Conservation (phyloP, 2,797 vertebrate genomes). For the Coregonus sp. region DNA sequence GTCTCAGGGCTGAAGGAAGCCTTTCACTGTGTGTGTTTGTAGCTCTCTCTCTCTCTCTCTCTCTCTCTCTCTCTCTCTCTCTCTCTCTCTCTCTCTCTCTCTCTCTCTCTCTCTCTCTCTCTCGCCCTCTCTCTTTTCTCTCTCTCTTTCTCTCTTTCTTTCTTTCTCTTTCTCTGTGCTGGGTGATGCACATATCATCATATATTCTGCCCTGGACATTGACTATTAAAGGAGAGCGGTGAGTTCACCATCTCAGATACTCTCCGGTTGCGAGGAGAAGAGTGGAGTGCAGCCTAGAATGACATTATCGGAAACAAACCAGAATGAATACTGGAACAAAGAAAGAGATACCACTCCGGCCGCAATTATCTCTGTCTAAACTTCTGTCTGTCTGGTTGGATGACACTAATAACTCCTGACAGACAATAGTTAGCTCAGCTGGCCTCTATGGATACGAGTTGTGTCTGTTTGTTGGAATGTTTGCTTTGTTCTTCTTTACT, state of each 20-base stretch:
- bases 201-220: constrained; percentile 46
- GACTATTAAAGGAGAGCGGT: constrained; percentile 61
- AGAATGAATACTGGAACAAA: constrained; percentile 62
- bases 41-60: constrained; percentile 8
- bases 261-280: constrained; percentile 69
- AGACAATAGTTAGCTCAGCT: constrained; percentile 64
- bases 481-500: constrained; percentile 24
- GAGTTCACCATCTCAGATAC: constrained; percentile 61
- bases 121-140: too few species aligned
- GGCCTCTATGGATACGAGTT: constrained; percentile 56
- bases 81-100: constrained; percentile 23
- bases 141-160: neutral
- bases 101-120: too few species aligned
- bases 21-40: neutral
- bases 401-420: constrained; percentile 73
- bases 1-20: constrained; percentile 17
- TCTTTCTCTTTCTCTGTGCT: neutral
- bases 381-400: constrained; percentile 60
- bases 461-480: constrained; percentile 41
- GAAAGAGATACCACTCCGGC: constrained; percentile 64
- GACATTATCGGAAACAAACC: constrained; percentile 73
- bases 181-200: neutral
- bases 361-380: constrained; percentile 61
- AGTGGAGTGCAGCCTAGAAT: constrained; percentile 67
- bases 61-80: neutral